Conservation (phyloP, 30 jellyfish, hydroid and myxozoan genomes). For the Cassiopea andromeda region DNA sequence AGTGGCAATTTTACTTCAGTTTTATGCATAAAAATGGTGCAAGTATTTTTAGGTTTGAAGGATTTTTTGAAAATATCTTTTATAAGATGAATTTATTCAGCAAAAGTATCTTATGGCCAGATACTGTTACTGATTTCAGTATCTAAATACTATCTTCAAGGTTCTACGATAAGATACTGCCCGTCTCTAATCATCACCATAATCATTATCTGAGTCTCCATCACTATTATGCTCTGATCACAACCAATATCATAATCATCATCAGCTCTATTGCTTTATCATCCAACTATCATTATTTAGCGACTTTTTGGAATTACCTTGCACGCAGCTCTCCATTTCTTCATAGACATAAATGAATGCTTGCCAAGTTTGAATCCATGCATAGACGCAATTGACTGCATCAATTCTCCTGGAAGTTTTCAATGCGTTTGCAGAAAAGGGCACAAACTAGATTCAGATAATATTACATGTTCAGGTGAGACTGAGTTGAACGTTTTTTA, state of each 20-base stretch:
- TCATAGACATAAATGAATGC: constrained; percentile 58
- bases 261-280: not conserved
- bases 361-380: constrained; percentile 27
- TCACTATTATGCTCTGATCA: constrained; percentile 1
- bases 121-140: too few relatives aligned
- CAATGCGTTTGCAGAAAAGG: constrained; percentile 42
- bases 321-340: too few relatives aligned
- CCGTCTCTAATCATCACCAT: not conserved
- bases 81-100: too few relatives aligned
- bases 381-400: constrained; percentile 18
- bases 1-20: too few relatives aligned
- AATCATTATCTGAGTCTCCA: not conserved
- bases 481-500: not conserved
- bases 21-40: too few relatives aligned
- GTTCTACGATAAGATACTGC: too few relatives aligned
- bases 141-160: too few relatives aligned
- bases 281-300: too few relatives aligned
- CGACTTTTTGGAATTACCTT: too few relatives aligned
- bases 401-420: constrained; percentile 26
- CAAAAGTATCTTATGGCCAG: too few relatives aligned
- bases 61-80: too few relatives aligned
- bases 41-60: too few relatives aligned
- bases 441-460: constrained; percentile 14
- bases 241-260: not conserved
- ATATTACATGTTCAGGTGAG: constrained; percentile 32